Base-by-base conservation (phyloP, 2,888 invertebrate genomes). In the Synergus umbraculus region DNA sequence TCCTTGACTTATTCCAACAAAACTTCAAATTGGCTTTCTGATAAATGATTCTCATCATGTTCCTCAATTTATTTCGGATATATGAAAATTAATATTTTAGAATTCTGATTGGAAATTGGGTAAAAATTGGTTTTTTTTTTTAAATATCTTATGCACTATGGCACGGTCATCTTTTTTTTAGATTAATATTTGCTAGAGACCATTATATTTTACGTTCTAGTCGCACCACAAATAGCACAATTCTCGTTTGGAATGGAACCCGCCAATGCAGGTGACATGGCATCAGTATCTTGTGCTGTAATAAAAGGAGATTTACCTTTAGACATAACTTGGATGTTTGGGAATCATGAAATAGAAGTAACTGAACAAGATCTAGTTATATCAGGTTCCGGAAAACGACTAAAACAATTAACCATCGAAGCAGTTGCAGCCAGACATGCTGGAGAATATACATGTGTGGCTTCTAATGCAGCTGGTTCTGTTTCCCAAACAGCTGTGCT, bases 291-390 rank as follows among this genome's bases (percentile, higher is more conserved):
- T 64, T 95, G 95, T 88, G 93, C 93, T 60, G 93, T 94, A 54
- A 93, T 94, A 58, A 94, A 95, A 88, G 96, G 96, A 82, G 96
- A 96, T 92, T 92, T 95, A 83, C 97, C 97, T 76, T 93, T 97
- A 88, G 94, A 94, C 85, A 95, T 97, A 84, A 93, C 93, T 77
- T 96, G 96, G 96, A 94, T 94, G 79, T 95, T 96, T 92, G 95
- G 96, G 93, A 95, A 95, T 83, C 93, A 94, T 89, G 93, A 93
- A 81, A 92, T 95, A 87, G 82, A 82, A 18, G 37, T 60, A 7
- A 78, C 79, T 29, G 79, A 69, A 66, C 67, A 79, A 13, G 86
- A 85, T 54, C 83, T 84, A 22, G 18, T 82, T 0, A 92, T 93
- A 83, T 93, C 82, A 12, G 83, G 79, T 43, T 83, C 85, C 15